These are phyloP conservation scores for Pterobdella sp. DNA, from an alignment of 2,888 invertebrate species.

Conservation along the genomic window DNA sequence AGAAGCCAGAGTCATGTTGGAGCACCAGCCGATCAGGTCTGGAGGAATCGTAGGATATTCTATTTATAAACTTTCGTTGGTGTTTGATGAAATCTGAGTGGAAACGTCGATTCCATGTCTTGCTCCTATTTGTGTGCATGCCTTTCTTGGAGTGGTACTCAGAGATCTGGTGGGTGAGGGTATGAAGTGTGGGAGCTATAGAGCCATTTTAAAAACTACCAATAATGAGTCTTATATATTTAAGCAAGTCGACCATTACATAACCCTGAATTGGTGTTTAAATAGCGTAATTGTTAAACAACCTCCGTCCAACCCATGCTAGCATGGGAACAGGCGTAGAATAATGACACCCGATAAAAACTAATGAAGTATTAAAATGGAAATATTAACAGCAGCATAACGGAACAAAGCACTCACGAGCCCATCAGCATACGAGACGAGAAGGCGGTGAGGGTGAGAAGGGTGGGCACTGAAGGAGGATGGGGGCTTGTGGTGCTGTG, in stretches of 20 bases:
- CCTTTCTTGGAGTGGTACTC: neutral
- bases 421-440: conserved; percentile 10
- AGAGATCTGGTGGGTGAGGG: neutral
- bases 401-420: neutral
- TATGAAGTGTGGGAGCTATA: no score
- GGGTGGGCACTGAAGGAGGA: neutral
- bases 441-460: neutral
- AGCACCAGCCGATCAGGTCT: conserved; percentile 5
- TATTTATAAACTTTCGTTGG: neutral
- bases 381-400: no score
- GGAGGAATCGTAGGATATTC: neutral
- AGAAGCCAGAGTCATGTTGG: conserved; percentile 21
- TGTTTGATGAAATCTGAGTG: neutral
- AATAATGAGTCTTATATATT: no score
- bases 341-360: no score
- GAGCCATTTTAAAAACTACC: no score
- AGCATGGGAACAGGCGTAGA: no score
- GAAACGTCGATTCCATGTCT: neutral
- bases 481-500: neutral
- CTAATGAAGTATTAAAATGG: no score
- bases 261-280: no score
- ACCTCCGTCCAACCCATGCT: no score
- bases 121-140: neutral
- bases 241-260: no score
- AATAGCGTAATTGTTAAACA: no score